phyloP scores from a whole-genome alignment of 1,140 invertebrate genomes.

The Drosophila mayri region DNA sequence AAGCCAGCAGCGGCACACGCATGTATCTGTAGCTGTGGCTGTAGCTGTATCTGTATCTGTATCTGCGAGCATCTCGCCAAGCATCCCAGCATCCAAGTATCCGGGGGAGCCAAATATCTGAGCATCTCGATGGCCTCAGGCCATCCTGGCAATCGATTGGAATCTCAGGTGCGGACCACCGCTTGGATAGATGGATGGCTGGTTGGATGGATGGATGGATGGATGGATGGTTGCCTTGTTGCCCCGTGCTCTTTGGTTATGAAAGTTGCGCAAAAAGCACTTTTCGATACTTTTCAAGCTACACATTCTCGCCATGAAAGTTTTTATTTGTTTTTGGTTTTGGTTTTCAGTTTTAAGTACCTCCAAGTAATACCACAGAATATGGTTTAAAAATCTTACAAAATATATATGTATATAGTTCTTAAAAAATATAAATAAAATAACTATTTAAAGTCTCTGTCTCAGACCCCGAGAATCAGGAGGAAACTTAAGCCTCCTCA shows the following conservation, averaged over 20 bases:
- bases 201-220: constrained; percentile 10
- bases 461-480: too few species aligned
- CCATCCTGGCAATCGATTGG: constrained; percentile 30
- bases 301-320: constrained; percentile 51
- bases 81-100: constrained; percentile 17
- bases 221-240: constrained; percentile 1
- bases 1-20: constrained; percentile 29
- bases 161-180: constrained; percentile 33
- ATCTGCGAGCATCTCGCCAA: constrained; percentile 12
- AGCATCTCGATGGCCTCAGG: constrained; percentile 32
- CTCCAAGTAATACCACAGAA: too few species aligned
- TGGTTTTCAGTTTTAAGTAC: background rate
- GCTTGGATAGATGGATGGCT: constrained; percentile 7
- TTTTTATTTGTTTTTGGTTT: constrained; percentile 24
- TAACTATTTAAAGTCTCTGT: too few species aligned
- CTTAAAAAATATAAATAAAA: too few species aligned
- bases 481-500: too few species aligned
- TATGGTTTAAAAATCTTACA: too few species aligned
- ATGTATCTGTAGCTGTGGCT: background rate
- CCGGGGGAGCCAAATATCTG: constrained; percentile 7
- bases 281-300: constrained; percentile 30
- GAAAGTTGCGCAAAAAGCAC: constrained; percentile 34
- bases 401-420: too few species aligned
- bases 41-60: background rate
- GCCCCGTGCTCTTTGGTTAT: constrained; percentile 17